A percentile compares a stretch with the other conserved stretches of the same genome.
These are phyloP conservation scores for Lasioglossum leucozonium DNA, from an alignment of 2,888 invertebrate species.

Conservation along the genomic window DNA sequence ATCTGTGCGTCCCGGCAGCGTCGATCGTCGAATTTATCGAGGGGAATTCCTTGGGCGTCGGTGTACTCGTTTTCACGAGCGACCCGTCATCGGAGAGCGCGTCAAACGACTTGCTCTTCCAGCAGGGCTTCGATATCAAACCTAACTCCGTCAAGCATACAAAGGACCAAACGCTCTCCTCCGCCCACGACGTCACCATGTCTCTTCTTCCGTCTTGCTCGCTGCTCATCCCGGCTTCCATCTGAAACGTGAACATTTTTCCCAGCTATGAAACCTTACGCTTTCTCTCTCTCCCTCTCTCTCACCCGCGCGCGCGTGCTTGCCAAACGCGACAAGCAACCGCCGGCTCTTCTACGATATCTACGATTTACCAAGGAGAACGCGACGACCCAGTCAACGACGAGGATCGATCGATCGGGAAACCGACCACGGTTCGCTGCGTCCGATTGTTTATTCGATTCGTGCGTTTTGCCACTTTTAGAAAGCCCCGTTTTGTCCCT, in stretches of 20 bases:
- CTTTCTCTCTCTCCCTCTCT: no score
- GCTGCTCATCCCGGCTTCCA: not conserved
- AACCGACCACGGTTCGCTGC: not conserved
- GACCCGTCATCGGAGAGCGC: not conserved
- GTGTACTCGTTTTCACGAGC: not conserved
- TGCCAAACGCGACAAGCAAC: not conserved
- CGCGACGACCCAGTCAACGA: no score
- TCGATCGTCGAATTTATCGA: not conserved
- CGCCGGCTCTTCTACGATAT: not conserved
- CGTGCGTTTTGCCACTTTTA: not conserved
- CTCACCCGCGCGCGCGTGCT: not conserved
- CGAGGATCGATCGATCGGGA: not conserved
- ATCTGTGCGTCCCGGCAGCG: not conserved
- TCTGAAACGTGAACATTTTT: constrained; percentile 36
- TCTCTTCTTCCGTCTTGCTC: not conserved
- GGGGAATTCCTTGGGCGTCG: not conserved
- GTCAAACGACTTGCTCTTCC: constrained; percentile 14
- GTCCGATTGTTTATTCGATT: not conserved
- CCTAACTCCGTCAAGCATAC: constrained; percentile 73
- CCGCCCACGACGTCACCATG: constrained; percentile 52
- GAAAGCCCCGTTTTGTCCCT: not conserved
- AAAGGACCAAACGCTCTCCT: constrained; percentile 69
- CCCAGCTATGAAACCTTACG: not conserved
- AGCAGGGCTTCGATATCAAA: constrained; percentile 49
- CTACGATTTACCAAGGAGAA: no score